Percentiles rank a stretch among this genome's conserved stretches.
These are phyloP conservation scores for Montipora capitata DNA, from an alignment of 92 coral and sea anemone species.

Conservation along the genomic window DNA sequence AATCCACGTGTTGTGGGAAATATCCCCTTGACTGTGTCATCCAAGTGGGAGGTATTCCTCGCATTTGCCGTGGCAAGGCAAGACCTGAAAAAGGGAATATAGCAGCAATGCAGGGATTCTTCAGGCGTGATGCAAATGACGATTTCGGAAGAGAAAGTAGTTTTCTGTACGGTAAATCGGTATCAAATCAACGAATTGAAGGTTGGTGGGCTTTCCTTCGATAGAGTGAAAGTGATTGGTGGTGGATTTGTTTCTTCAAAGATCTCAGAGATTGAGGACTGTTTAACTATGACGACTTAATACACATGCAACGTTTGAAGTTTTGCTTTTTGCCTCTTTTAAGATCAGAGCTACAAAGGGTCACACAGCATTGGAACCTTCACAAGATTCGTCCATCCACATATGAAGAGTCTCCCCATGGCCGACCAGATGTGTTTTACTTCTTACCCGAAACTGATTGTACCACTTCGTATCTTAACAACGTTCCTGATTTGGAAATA, in stretches of 20 bases:
- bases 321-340: background rate
- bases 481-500: too few relatives aligned
- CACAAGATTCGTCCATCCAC: too few relatives aligned
- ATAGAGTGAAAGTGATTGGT: background rate
- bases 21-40: background rate
- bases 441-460: too few relatives aligned
- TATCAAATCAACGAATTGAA: slow-evolving; percentile 28
- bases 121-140: slow-evolving; percentile 31
- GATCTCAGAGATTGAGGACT: slow-evolving; percentile 4
- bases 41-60: slow-evolving; percentile 28
- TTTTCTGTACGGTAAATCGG: background rate
- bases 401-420: too few relatives aligned
- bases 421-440: too few relatives aligned
- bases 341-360: too few relatives aligned
- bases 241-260: too few relatives aligned
- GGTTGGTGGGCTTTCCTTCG: slow-evolving; percentile 15
- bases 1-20: background rate
- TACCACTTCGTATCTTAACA: background rate
- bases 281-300: background rate
- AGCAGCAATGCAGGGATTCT: slow-evolving; percentile 49
- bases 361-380: too few relatives aligned
- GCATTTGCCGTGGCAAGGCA: slow-evolving; percentile 32
- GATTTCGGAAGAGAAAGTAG: too few relatives aligned
- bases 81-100: slow-evolving; percentile 41
- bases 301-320: slow-evolving; percentile 9